These are phyloP conservation scores for Diachrysia chrysitis DNA, from an alignment of 2,888 invertebrate genomes.

Conservation along the genomic window DNA sequence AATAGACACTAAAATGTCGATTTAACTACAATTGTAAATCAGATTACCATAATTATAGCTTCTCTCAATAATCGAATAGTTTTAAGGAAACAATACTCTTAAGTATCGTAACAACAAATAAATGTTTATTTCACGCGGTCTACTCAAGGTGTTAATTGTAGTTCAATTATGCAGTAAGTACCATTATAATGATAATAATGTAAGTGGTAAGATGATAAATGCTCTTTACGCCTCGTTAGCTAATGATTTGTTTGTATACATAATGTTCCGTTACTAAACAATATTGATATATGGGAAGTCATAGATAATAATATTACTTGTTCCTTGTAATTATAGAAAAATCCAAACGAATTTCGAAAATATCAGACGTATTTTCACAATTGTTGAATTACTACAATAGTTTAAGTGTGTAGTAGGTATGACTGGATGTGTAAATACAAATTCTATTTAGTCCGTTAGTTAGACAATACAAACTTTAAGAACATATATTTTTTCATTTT, in stretches of 20 bases:
- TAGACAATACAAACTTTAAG: no score
- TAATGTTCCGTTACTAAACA: neutral
- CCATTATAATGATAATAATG: slow-evolving; percentile 43
- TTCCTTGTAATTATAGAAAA: no score
- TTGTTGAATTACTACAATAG: no score
- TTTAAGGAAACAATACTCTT: neutral
- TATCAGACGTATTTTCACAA: no score
- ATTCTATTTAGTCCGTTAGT: no score
- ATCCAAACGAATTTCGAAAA: no score
- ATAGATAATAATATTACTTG: no score
- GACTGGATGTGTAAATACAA: no score
- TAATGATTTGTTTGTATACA: slow-evolving; percentile 35
- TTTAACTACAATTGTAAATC: no score
- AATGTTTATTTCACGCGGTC: slow-evolving; percentile 50
- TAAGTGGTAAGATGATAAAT: slow-evolving; percentile 8
- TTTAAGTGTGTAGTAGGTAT: no score
- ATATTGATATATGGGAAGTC: neutral
- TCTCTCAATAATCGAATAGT: neutral
- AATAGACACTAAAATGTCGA: no score
- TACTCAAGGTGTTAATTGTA: slow-evolving; percentile 40
- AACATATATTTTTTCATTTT: no score
- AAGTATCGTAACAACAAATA: slow-evolving; percentile 18
- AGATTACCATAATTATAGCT: neutral
- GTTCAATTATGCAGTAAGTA: slow-evolving; percentile 49
- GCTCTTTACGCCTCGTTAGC: slow-evolving; percentile 26